Percentiles rank a stretch among this genome's conserved stretches.
These are phyloP conservation scores for Apostichopus japonicus DNA, from an alignment of 35 echinoderm and acorn worm genomes.

Conservation along the genomic window DNA sequence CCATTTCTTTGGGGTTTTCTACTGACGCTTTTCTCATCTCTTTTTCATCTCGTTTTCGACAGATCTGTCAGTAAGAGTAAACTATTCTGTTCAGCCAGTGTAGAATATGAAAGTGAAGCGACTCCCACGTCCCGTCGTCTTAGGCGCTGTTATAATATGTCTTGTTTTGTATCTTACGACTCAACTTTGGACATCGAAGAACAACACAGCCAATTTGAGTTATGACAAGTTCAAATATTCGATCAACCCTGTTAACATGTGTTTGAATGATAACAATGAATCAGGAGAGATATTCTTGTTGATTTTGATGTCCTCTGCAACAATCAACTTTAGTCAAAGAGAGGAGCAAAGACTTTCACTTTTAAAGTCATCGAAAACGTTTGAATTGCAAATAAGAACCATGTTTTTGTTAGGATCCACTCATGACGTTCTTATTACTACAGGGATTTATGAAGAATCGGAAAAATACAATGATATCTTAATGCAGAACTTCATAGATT, in stretches of 20 bases:
- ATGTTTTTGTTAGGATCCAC: constrained; percentile 44
- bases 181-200: not conserved
- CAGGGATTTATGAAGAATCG: constrained; percentile 5
- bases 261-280: not conserved
- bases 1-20: too few species aligned
- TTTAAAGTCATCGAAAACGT: not conserved
- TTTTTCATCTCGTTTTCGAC: too few species aligned
- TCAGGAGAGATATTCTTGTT: constrained; percentile 36
- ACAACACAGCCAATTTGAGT: not conserved
- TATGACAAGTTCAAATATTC: not conserved
- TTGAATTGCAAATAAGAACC: constrained; percentile 3
- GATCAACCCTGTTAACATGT: not conserved
- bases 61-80: too few species aligned
- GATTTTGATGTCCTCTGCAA: constrained; percentile 19
- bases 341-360: not conserved
- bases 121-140: too few species aligned
- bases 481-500: constrained; percentile 49
- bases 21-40: too few species aligned
- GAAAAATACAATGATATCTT: constrained; percentile 44
- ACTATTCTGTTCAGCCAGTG: too few species aligned
- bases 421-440: not conserved
- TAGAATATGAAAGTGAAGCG: too few species aligned
- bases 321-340: constrained; percentile 23
- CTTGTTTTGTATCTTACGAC: too few species aligned
- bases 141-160: too few species aligned